These are phyloP conservation scores for Virgularia gustaviana DNA, from an alignment of 92 coral and sea anemone genomes.

Conservation along the genomic window DNA sequence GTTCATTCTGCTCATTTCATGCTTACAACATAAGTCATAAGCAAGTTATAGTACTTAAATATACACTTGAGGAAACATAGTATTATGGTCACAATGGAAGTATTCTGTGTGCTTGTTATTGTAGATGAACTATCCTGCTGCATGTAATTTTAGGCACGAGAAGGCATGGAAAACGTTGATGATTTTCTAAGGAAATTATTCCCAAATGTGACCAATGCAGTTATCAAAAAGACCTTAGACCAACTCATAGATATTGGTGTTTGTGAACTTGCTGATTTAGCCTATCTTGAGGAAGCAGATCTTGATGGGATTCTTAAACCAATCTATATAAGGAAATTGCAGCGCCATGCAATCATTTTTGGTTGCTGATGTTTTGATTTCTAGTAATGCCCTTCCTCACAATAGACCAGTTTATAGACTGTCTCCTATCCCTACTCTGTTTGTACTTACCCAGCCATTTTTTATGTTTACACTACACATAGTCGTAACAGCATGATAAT, in stretches of 20 bases:
- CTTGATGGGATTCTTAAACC: conserved; percentile 10
- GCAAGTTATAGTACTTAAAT: conserved; percentile 11
- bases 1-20: background rate
- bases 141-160: background rate
- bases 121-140: background rate
- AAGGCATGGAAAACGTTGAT: background rate
- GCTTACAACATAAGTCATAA: background rate
- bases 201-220: conserved; percentile 6
- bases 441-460: too few relatives aligned
- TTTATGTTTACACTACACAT: too few relatives aligned
- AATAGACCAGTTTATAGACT: too few relatives aligned
- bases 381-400: too few relatives aligned
- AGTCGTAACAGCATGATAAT: too few relatives aligned
- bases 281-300: conserved; percentile 15
- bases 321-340: conserved; percentile 3
- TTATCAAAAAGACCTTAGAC: background rate
- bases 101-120: background rate
- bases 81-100: background rate
- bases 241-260: conserved; percentile 4
- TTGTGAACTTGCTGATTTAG: conserved; percentile 1
- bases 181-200: conserved; percentile 1
- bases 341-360: conserved; percentile 15
- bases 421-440: too few relatives aligned
- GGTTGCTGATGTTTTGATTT: too few relatives aligned
- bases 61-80: background rate